Evolutionary conservation across 2,888 invertebrate genomes (phyloP).

Genomic region (Microplitis manilae): DNA sequence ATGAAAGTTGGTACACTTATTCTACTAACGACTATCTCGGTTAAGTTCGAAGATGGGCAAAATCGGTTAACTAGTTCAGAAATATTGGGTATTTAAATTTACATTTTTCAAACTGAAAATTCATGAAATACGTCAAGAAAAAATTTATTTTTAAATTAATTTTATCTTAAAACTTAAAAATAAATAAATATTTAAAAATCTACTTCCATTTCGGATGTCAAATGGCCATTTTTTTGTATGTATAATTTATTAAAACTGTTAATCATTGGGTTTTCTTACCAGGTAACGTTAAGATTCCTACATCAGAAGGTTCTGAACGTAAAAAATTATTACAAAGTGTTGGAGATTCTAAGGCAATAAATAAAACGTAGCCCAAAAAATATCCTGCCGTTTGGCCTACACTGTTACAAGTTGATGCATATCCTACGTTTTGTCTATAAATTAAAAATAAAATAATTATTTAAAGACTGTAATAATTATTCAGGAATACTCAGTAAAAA

Average conservation of each 20-base stretch:
- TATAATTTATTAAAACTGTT: too few relatives aligned
- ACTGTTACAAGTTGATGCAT: conserved; percentile 98
- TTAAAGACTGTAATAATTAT: not conserved
- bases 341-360: conserved; percentile 95
- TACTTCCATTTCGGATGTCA: too few relatives aligned
- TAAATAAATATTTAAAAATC: too few relatives aligned
- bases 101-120: too few relatives aligned
- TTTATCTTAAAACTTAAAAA: not conserved
- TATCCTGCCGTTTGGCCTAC: conserved; percentile 99
- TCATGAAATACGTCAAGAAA: too few relatives aligned
- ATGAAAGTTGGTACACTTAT: too few relatives aligned
- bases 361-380: conserved; percentile 96
- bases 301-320: conserved; percentile 79
- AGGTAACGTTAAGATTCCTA: conserved; percentile 82
- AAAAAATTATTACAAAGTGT: conserved; percentile 97
- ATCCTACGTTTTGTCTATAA: conserved; percentile 91
- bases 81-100: too few relatives aligned
- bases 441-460: conserved; percentile 34
- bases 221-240: too few relatives aligned
- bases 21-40: too few relatives aligned
- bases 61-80: too few relatives aligned
- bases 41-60: too few relatives aligned
- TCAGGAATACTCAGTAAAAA: not conserved
- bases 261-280: conserved; percentile 59
- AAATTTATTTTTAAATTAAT: too few relatives aligned